Conservation (phyloP, 2,888 invertebrate species). For the Hirudinaria manillensis region DNA sequence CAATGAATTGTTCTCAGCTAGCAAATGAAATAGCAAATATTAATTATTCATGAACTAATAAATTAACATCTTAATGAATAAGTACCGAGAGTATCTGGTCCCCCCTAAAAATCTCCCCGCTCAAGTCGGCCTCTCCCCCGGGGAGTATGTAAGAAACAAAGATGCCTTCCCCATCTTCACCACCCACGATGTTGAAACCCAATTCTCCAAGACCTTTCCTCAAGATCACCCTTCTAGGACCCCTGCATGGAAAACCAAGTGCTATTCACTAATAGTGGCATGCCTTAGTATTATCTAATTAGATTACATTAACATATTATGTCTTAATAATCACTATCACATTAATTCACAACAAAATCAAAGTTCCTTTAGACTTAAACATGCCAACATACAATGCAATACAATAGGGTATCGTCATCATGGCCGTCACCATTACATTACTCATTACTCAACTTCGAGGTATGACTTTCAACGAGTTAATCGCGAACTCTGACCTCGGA, state of each 20-base stretch:
- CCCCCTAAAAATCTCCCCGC: slow-evolving; percentile 79
- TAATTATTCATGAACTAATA: background rate
- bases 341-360: too few relatives aligned
- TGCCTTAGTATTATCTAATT: too few relatives aligned
- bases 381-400: too few relatives aligned
- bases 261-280: background rate
- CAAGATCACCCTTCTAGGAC: slow-evolving; percentile 76
- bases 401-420: too few relatives aligned
- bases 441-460: too few relatives aligned
- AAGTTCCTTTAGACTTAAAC: too few relatives aligned
- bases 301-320: too few relatives aligned
- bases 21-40: background rate
- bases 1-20: too few relatives aligned
- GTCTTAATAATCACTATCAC: too few relatives aligned
- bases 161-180: slow-evolving; percentile 92
- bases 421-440: too few relatives aligned
- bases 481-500: background rate
- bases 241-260: slow-evolving; percentile 54
- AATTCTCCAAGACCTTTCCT: slow-evolving; percentile 86
- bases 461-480: background rate
- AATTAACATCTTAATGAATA: background rate
- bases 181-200: slow-evolving; percentile 97
- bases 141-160: slow-evolving; percentile 95
- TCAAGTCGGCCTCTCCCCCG: slow-evolving; percentile 90
- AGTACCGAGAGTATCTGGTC: slow-evolving; percentile 75